A percentile compares a stretch with the other conserved stretches of the same genome.
Evolutionary conservation across 2,888 invertebrate species (phyloP).

Genomic region (Odontomyia ornata): DNA sequence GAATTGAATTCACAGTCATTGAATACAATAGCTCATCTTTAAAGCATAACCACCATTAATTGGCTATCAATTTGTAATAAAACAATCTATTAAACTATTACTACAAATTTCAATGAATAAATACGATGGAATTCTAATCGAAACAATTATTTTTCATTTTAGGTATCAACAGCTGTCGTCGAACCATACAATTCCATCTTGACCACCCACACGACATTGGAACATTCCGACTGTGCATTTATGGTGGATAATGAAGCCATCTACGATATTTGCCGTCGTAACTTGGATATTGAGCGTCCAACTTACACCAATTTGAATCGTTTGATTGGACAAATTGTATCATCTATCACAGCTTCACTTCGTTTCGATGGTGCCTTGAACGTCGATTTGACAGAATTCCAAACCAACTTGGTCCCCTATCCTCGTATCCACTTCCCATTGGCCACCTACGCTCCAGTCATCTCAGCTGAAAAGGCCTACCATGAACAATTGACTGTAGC

Average conservation of each 20-base stretch:
- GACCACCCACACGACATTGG: conserved; percentile 89
- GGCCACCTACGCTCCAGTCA: conserved; percentile 90
- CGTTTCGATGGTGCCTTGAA: conserved; percentile 92
- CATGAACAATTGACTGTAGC: conserved; percentile 90
- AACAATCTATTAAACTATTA: neutral
- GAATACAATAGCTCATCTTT: neutral
- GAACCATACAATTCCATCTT: conserved; percentile 93
- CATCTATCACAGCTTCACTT: conserved; percentile 91
- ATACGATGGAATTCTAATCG: conserved; percentile 28
- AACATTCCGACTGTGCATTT: conserved; percentile 89
- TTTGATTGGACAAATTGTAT: conserved; percentile 88
- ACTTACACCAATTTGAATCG: conserved; percentile 89
- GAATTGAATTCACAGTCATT: too few species aligned
- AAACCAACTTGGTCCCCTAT: conserved; percentile 92
- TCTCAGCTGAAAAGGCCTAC: conserved; percentile 92
- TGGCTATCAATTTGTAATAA: conserved; percentile 17
- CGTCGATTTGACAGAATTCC: conserved; percentile 93
- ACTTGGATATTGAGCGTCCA: conserved; percentile 84
- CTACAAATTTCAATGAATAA: neutral
- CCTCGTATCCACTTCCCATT: conserved; percentile 95
- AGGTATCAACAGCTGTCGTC: conserved; percentile 83
- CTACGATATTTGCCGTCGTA: conserved; percentile 87
- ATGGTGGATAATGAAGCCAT: conserved; percentile 93
- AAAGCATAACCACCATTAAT: neutral
- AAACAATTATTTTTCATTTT: conserved; percentile 35